phyloP scores from a whole-genome alignment of 2,888 invertebrate species.

The Panorpa germanica region DNA sequence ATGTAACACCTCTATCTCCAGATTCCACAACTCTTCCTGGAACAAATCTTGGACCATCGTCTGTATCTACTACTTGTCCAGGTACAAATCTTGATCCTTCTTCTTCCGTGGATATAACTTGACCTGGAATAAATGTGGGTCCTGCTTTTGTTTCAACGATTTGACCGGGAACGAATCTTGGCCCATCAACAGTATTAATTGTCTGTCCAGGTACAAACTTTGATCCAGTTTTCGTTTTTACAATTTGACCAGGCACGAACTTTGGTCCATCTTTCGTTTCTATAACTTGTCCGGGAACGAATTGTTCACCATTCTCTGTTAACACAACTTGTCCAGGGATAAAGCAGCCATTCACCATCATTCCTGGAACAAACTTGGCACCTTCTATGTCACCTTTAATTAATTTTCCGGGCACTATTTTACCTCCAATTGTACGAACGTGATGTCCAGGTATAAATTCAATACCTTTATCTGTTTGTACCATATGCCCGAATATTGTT shows the following conservation, averaged over 20 bases:
- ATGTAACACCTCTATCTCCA: conserved; percentile 47
- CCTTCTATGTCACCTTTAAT: conserved; percentile 38
- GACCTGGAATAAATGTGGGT: conserved; percentile 59
- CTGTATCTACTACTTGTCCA: conserved; percentile 53
- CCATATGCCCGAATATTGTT: conserved; percentile 43
- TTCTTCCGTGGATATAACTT: conserved; percentile 45
- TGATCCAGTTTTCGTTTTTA: conserved; percentile 42
- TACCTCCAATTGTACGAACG: conserved; percentile 32
- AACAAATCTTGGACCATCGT: conserved; percentile 48
- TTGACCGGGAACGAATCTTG: conserved; percentile 60
- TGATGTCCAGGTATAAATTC: conserved; percentile 41
- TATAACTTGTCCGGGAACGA: conserved; percentile 53
- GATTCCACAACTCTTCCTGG: conserved; percentile 55
- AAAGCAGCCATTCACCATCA: conserved; percentile 44
- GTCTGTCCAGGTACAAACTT: conserved; percentile 55
- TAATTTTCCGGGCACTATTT: conserved; percentile 42
- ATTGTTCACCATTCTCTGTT: conserved; percentile 49
- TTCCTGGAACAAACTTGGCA: conserved; percentile 47
- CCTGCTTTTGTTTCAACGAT: conserved; percentile 56
- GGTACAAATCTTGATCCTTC: conserved; percentile 39
- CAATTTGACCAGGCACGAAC: conserved; percentile 62
- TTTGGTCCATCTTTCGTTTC: conserved; percentile 47
- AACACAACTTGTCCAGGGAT: conserved; percentile 49
- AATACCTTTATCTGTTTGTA: conserved; percentile 41
- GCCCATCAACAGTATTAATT: conserved; percentile 47